Conservation (phyloP, 2,113 vertebrate genomes). For the Sialia sialis region DNA sequence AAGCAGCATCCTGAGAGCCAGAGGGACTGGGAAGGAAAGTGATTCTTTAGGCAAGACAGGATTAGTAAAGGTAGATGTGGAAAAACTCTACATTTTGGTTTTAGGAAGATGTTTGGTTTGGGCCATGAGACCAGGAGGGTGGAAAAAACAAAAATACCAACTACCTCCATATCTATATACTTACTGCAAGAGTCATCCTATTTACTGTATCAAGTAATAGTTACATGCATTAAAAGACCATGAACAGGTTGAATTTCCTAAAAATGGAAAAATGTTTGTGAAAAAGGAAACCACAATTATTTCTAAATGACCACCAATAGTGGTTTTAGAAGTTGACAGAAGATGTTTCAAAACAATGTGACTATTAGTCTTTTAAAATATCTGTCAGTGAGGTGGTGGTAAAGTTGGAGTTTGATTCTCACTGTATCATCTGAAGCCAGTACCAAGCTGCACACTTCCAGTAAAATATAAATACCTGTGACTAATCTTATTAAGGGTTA, state of each 20-base stretch:
- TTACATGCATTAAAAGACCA: neutral
- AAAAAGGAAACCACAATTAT: neutral
- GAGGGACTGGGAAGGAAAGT: neutral
- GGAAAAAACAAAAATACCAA: neutral
- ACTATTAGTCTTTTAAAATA: neutral
- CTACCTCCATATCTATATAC: neutral
- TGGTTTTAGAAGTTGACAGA: neutral
- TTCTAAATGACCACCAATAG: neutral
- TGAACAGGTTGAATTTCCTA: neutral
- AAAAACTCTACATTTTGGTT: neutral
- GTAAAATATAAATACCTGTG: neutral
- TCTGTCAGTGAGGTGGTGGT: neutral
- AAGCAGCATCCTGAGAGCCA: neutral
- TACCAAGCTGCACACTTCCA: neutral
- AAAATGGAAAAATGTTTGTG: neutral
- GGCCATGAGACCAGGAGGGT: neutral
- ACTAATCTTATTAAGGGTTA: neutral
- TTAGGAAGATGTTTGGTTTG: neutral
- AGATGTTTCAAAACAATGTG: neutral
- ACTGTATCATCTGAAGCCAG: neutral
- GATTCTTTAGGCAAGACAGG: neutral
- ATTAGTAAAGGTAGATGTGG: neutral
- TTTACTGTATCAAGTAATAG: neutral
- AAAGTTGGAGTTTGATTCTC: neutral
- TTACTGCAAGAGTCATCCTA: neutral